Percentiles rank a stretch among this genome's conserved stretches.
phyloP scores from a whole-genome alignment of 2,797 vertebrate species.

The Anolis apletophallus region DNA sequence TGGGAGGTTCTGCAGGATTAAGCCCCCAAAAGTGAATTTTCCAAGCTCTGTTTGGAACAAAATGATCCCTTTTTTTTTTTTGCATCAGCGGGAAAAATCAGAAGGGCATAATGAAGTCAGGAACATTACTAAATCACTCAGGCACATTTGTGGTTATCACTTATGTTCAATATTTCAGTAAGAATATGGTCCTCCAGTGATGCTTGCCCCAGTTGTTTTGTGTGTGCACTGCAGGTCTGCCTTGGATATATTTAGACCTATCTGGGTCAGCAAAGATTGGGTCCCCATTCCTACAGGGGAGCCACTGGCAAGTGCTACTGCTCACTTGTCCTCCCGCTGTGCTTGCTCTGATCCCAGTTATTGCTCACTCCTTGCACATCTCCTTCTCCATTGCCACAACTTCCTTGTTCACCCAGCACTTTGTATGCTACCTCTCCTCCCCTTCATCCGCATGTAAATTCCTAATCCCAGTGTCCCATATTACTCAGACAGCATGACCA shows the following conservation, averaged over 20 bases:
- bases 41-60: too few relatives aligned
- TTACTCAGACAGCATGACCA: too few relatives aligned
- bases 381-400: background rate
- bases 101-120: background rate
- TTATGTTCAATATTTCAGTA: background rate
- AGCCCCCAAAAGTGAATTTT: background rate
- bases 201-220: background rate
- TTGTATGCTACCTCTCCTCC: background rate
- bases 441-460: background rate
- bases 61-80: background rate
- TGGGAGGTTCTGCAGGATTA: background rate
- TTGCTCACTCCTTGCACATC: background rate
- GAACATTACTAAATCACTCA: background rate
- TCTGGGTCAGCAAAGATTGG: background rate
- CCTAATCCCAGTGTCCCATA: background rate
- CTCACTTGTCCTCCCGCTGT: background rate
- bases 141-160: background rate
- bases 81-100: background rate
- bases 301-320: background rate
- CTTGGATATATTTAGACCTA: background rate
- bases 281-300: background rate
- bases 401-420: background rate
- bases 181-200: background rate
- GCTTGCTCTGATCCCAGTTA: background rate
- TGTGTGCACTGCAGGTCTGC: background rate